Evolutionary conservation across 2,113 vertebrate genomes (phyloP), one percentile per base, ranked within the genome.

Genomic region (Cricetomys ansorgei): DNA sequence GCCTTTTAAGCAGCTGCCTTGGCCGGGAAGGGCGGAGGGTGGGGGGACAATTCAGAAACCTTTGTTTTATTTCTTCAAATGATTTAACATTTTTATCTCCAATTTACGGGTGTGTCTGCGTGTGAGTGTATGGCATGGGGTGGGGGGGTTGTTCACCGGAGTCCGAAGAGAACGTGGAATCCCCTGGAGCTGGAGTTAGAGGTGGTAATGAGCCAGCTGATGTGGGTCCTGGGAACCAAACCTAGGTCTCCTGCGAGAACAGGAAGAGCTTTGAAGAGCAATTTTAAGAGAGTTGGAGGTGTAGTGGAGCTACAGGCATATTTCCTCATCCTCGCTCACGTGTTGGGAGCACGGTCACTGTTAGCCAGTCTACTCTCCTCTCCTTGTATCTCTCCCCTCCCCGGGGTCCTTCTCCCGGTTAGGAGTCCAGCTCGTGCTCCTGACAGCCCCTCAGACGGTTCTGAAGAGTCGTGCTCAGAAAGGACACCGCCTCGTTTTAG

Each of bases 251-350:
- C n/a, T 84, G 57, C 15, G 31, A 17, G 57, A 84, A 57, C 40
- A 31, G n/a, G 57, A 34, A 67, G 91, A 34, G 90, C 31, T 88
- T 92, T 97, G 88, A 73, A 77, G 72, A 48, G 48, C 11, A 53
- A 48, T 84, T 95, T 53, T n/a, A 75, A 84, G 43, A 92, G 64
- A 53, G n/a, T 88, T 80, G 34, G 40, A 0, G n/a, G 55, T 27
- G 70, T 10, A 23, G 53, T 0, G 40, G 70, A 40, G 43, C 43
- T 87, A 31, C 50, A 7, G 16, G 12, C 70, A 23, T 45, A 9
- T 43, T 2, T 34, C 17, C 59, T 48, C 85, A 27, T 45, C n/a
- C 0, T 31, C 7, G 12, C 85, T 65, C 9, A 31, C 48, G 0
- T 69, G 2, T 9, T n/a, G 1, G 21, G 12, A 31, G 83, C 9